Evolutionary conservation across 2,113 vertebrate species (phyloP), one percentile per base, ranked within the genome.

Genomic region (Tursiops truncatus): DNA sequence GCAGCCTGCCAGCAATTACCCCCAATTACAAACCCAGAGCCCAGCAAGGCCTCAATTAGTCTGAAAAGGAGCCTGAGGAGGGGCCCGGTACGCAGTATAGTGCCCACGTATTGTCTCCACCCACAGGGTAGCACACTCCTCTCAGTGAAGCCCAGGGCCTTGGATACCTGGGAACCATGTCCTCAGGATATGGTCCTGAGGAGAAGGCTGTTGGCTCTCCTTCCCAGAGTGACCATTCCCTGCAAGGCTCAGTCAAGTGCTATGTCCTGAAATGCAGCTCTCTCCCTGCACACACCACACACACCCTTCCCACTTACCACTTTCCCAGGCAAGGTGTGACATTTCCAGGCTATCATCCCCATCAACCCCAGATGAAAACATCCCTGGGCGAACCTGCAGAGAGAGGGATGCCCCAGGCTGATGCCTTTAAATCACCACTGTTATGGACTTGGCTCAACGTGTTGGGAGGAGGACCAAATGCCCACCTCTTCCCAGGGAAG

Each of bases 41-140:
- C 89, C 63, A 67, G 87, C 68, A 97, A 97, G 84, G 58, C 88
- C 70, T 97, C 93, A 95, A 88, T 95, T 96, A 96, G 88, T 70
- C 94, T 90, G 47, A 71, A 79, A 83, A 36, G 84, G 60, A 50
- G 74, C 74, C 95, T 74, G 56, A 92, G 88, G 31, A 84, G 70
- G 58, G 58, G 41, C 82, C 36, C 44, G 71, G 47, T 95, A 2
- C 68, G 36, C 13, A 33, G 65, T 79, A 21, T 5, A 70, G 79
- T 70, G 38, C 68, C 86, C 58, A 91, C 70, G 83, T 65, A n/a
- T 47, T 10, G 28, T 36, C 80, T 96, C 90, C 20, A 28, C 25
- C 50, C 89, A 91, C 21, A 31, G 21, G 50, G 58, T 1, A 58
- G 41, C 89, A 77, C 44, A 36, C n/a, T 70, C 14, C 70, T 67